Evolutionary conservation across 1,140 invertebrate genomes (phyloP).

Genomic region (Pseudomyrmex dendroicus): DNA sequence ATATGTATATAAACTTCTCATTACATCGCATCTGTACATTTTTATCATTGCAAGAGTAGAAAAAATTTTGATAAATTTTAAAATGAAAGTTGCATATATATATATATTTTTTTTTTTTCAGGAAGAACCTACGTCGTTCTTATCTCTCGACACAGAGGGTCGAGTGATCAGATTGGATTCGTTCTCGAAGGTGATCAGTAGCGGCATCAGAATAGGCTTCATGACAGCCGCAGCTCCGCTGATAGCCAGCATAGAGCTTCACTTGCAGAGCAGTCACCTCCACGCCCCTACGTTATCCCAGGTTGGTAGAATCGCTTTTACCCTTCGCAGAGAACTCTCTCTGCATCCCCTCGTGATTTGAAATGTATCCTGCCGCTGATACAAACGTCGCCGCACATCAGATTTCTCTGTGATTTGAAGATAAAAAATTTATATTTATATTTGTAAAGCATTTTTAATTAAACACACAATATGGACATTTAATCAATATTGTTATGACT

Average conservation of each 20-base stretch:
- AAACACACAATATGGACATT: too few species aligned
- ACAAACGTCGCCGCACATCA: background rate
- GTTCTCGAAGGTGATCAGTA: constrained; percentile 91
- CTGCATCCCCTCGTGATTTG: background rate
- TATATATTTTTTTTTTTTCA: constrained; percentile 40
- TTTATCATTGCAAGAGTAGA: background rate
- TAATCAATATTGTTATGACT: too few species aligned
- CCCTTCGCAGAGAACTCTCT: background rate
- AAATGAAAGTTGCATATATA: too few species aligned
- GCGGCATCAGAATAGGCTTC: constrained; percentile 90
- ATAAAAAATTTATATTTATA: too few species aligned
- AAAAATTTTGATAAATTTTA: too few species aligned
- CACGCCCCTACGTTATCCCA: constrained; percentile 91
- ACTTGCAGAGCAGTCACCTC: constrained; percentile 90
- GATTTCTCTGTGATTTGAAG: too few species aligned
- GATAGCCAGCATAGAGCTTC: constrained; percentile 87
- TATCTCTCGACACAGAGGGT: constrained; percentile 91
- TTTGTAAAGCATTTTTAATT: too few species aligned
- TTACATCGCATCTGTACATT: too few species aligned
- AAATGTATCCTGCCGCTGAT: background rate
- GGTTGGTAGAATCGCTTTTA: constrained; percentile 82
- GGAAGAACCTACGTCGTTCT: constrained; percentile 88
- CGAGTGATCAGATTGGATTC: constrained; percentile 92
- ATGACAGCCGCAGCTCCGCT: constrained; percentile 89
- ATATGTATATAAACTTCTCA: background rate